Conservation (phyloP, 2,888 invertebrate species). For the Teinopalpus imperialis region DNA sequence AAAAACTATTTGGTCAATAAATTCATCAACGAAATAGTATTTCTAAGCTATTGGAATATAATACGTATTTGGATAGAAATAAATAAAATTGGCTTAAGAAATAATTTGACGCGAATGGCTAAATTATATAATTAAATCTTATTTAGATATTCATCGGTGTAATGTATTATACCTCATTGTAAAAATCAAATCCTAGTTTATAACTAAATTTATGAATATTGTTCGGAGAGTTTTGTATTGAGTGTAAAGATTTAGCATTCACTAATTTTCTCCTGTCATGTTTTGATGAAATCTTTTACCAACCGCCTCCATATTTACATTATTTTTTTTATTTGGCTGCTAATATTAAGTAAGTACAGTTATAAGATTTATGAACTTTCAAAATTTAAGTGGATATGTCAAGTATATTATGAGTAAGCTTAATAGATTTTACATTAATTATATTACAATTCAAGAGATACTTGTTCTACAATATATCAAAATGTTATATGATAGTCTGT, state of each 20-base stretch:
- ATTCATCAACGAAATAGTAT: constrained; percentile 49
- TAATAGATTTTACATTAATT: constrained; percentile 56
- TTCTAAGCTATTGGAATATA: constrained; percentile 49
- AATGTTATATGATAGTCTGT: constrained; percentile 54
- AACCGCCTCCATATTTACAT: constrained; percentile 43
- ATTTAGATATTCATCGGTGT: constrained; percentile 49
- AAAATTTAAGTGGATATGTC: constrained; percentile 56
- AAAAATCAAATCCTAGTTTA: constrained; percentile 41
- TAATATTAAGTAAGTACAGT: constrained; percentile 43
- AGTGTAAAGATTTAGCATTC: constrained; percentile 6
- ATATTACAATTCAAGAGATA: constrained; percentile 35
- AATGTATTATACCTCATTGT: constrained; percentile 56
- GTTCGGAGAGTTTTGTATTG: constrained; percentile 16
- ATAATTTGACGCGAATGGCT: constrained; percentile 50
- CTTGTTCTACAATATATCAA: constrained; percentile 60
- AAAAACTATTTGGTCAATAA: constrained; percentile 31
- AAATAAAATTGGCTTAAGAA: constrained; percentile 54
- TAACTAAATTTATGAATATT: constrained; percentile 35
- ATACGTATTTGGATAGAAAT: constrained; percentile 63
- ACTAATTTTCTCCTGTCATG: constrained; percentile 24
- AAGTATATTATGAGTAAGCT: constrained; percentile 55
- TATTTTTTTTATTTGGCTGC: constrained; percentile 43
- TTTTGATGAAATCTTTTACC: constrained; percentile 43
- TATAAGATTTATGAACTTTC: constrained; percentile 49
- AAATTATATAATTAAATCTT: constrained; percentile 18